Percentiles rank a stretch among this genome's conserved stretches.
These are phyloP conservation scores for Ammospiza caudacuta DNA, from an alignment of 2,113 vertebrate genomes.

Conservation along the genomic window DNA sequence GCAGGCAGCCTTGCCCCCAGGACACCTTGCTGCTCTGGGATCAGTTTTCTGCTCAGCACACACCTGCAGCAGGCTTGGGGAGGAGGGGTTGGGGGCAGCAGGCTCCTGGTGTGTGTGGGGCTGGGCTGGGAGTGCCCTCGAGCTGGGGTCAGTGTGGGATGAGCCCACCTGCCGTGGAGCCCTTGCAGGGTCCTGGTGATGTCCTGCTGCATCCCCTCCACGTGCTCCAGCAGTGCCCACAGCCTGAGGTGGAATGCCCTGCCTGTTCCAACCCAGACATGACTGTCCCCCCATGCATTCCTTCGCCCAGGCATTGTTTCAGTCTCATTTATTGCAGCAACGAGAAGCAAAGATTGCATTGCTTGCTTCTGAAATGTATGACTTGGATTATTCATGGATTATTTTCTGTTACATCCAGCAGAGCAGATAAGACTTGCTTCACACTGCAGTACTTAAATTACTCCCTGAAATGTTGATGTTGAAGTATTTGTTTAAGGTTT, in stretches of 20 bases:
- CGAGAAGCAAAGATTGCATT: not conserved
- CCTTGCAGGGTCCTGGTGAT: not conserved
- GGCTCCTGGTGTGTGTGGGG: not conserved
- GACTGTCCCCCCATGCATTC: not conserved
- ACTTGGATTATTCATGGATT: conserved; percentile 50
- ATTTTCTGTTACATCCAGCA: conserved; percentile 39
- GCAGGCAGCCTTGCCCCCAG: not conserved
- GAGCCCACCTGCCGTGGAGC: not conserved
- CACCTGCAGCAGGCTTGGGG: not conserved
- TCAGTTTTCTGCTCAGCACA: not conserved
- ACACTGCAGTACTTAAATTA: conserved; percentile 33
- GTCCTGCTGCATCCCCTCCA: rapidly evolving
- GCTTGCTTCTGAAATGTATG: conserved; percentile 22
- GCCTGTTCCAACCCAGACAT: not conserved
- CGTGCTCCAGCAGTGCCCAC: not conserved
- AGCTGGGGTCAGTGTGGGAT: not conserved
- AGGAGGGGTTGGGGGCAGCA: not conserved
- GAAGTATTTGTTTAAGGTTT: conserved; percentile 52
- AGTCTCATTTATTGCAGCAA: conserved; percentile 17
- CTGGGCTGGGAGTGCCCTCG: not conserved
- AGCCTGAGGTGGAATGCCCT: not conserved
- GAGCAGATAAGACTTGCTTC: conserved; percentile 40
- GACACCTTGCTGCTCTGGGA: not conserved
- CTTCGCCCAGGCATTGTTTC: not conserved
- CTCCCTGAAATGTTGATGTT: conserved; percentile 33